Conservation (phyloP, 2,888 invertebrate genomes). For the Pedicia rivosa region DNA sequence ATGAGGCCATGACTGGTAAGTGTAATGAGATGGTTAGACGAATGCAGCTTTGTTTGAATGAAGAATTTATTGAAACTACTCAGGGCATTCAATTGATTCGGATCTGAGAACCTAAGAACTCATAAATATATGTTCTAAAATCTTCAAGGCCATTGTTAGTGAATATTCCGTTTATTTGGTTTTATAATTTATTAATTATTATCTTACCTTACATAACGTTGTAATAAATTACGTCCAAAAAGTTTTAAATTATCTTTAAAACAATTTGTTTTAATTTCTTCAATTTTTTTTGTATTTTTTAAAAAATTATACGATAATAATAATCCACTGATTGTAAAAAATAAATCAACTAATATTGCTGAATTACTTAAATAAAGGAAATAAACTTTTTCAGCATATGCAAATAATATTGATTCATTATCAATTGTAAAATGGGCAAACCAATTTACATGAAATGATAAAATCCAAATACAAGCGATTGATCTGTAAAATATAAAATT, state of each 20-base stretch:
- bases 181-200: not conserved
- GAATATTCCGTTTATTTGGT: no score
- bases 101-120: not conserved
- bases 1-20: no score
- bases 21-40: no score
- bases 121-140: not conserved
- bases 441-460: slow-evolving; percentile 29
- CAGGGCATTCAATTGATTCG: no score
- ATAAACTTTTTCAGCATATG: slow-evolving; percentile 25
- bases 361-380: slow-evolving; percentile 29
- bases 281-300: slow-evolving; percentile 20
- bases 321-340: slow-evolving; percentile 30
- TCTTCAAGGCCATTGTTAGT: no score
- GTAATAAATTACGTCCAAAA: slow-evolving; percentile 23
- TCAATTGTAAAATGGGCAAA: slow-evolving; percentile 29
- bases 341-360: slow-evolving; percentile 28
- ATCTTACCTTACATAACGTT: slow-evolving; percentile 23
- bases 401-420: slow-evolving; percentile 26
- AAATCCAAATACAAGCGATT: slow-evolving; percentile 28
- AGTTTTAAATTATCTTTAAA: slow-evolving; percentile 19
- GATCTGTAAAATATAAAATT: slow-evolving; percentile 16
- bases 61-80: no score
- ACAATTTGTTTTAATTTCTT: slow-evolving; percentile 19
- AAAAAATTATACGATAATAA: slow-evolving; percentile 27
- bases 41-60: no score